Base-by-base conservation (phyloP, 2,113 vertebrate species). In the Neolamprologus variostigma region DNA sequence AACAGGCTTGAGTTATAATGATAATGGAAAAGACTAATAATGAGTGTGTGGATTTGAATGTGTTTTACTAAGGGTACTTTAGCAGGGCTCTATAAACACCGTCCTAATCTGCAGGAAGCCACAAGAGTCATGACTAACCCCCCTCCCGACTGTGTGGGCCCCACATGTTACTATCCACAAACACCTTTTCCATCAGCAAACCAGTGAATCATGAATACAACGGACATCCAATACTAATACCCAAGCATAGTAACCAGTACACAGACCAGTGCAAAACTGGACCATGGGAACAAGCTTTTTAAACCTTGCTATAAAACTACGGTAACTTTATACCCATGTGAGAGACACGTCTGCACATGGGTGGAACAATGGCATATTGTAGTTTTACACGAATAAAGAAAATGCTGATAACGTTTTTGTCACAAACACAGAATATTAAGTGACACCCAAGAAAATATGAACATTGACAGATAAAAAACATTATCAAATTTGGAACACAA, bases 41-140 rank as follows among this genome's bases (percentile, higher is more conserved):
- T 89, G 87, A 80, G 87, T 12, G 26, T 66, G 80, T 83, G 92
- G 90, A 95, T 95, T 93, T 89, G 13, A 81, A 87, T 31, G 78
- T 92, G 95, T 95, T 96, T 93, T 94, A 82, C 51, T 93, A 91
- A 84, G 84, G 84, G 82, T 91, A 91, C 89, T 95, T 93, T 71
- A 95, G 92, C 82, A 79, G 89, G 82, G 80, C 92, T 95, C 84
- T 94, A 80, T 91, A 95, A 97, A 96, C 94, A 95, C 81, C 6
- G 76, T 13, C 4, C 80, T 96, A 96, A 96, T 96, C 96, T 93
- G 53, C 91, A 95, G 95, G 94, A 96, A 95, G 93, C 93, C 92
- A 86, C 89, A 85, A 81, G 93, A 92, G 89, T 95, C 92, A 91
- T 91, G 93, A 81, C 83, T 79, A 81, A 28, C 84, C 87, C 81